phyloP scores from a whole-genome alignment of 2,113 vertebrate species.

The Sander vitreus region DNA sequence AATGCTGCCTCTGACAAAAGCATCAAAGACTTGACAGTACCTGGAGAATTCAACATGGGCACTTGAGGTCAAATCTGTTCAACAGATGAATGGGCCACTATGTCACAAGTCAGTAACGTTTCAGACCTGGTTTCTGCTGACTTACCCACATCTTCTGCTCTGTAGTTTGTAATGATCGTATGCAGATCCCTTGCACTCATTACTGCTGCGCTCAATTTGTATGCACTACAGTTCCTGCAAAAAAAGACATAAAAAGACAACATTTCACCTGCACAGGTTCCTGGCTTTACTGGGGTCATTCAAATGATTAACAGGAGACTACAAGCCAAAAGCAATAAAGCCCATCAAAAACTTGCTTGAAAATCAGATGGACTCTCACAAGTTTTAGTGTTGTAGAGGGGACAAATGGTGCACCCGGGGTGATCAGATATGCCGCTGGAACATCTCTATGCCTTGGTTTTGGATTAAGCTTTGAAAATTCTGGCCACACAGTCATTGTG shows the following conservation, averaged over 20 bases:
- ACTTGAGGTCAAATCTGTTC: conserved; percentile 59
- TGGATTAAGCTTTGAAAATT: conserved; percentile 33
- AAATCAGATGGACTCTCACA: conserved; percentile 16
- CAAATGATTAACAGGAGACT: conserved; percentile 5
- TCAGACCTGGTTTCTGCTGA: conserved; percentile 28
- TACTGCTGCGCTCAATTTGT: conserved; percentile 15
- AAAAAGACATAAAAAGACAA: conserved; percentile 18
- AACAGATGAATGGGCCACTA: conserved; percentile 44
- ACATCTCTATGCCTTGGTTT: conserved; percentile 33
- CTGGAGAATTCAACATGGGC: conserved; percentile 38
- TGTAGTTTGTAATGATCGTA: conserved; percentile 66
- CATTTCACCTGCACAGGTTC: background rate
- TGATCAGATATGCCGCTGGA: conserved; percentile 26
- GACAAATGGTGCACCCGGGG: conserved; percentile 29
- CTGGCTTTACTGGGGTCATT: background rate
- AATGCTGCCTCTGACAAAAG: conserved; percentile 47
- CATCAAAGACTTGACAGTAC: conserved; percentile 57
- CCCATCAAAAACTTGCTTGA: conserved; percentile 31
- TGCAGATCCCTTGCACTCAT: conserved; percentile 79
- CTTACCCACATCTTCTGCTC: conserved; percentile 82
- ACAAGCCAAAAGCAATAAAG: background rate
- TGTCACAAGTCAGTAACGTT: conserved; percentile 33
- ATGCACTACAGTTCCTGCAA: conserved; percentile 22
- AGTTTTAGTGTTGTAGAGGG: conserved; percentile 1
- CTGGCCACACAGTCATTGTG: conserved; percentile 6